Percentiles rank a stretch among this genome's conserved stretches.
These are phyloP conservation scores for Dioctria linearis DNA, from an alignment of 2,888 invertebrate species.

Conservation along the genomic window DNA sequence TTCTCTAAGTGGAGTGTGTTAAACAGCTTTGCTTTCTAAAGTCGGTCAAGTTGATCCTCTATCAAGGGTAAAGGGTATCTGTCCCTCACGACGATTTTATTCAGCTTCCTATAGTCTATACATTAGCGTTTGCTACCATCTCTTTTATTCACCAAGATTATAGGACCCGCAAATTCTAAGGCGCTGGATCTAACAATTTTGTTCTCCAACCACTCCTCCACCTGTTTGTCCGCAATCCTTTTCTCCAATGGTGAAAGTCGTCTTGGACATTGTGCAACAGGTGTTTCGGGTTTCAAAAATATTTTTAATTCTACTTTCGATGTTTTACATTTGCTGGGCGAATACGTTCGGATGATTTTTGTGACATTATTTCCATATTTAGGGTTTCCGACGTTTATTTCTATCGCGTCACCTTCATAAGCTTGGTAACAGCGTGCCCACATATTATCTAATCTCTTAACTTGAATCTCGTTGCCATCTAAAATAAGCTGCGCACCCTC, in stretches of 20 bases:
- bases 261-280: background rate
- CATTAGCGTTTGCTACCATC: background rate
- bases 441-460: too few relatives aligned
- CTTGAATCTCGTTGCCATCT: too few relatives aligned
- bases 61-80: background rate
- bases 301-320: background rate
- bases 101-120: background rate
- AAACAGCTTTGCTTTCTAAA: background rate
- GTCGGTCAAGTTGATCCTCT: background rate
- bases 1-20: conserved; percentile 58
- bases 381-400: background rate
- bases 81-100: background rate
- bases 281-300: background rate
- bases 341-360: background rate
- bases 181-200: too few relatives aligned
- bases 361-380: background rate
- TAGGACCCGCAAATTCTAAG: background rate
- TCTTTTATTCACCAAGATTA: background rate
- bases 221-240: background rate
- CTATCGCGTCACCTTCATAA: too few relatives aligned
- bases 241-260: background rate
- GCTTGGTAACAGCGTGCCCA: too few relatives aligned
- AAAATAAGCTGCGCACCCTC: too few relatives aligned
- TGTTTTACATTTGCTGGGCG: too few relatives aligned
- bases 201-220: background rate